Evolutionary conservation across 2,113 vertebrate species (phyloP).

Genomic region (Polypterus bichir): DNA sequence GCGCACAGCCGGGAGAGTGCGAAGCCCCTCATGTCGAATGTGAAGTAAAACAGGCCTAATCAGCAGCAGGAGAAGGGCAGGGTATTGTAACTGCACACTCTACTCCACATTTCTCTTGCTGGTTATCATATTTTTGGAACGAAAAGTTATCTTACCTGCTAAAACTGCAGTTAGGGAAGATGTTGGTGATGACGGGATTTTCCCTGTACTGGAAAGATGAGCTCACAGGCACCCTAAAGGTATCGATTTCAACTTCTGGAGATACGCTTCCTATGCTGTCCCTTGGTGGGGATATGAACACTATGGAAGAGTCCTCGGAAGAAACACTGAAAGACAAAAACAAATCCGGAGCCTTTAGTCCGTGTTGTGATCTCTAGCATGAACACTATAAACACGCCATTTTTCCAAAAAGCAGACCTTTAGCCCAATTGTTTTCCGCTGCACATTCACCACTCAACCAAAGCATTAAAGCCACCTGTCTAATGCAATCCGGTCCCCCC

Average conservation of each 20-base stretch:
- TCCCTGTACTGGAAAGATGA: slow-evolving; percentile 69
- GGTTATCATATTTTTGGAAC: background rate
- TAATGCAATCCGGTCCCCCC: too few species aligned
- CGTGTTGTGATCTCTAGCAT: too few species aligned
- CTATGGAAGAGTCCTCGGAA: slow-evolving; percentile 38
- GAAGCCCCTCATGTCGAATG: too few species aligned
- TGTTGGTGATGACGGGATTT: slow-evolving; percentile 49
- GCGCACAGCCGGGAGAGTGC: too few species aligned
- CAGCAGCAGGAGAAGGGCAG: too few species aligned
- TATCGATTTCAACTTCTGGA: slow-evolving; percentile 66
- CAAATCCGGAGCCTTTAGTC: background rate
- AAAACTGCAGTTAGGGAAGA: slow-evolving; percentile 71
- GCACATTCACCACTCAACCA: too few species aligned
- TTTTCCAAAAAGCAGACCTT: too few species aligned
- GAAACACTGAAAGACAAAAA: slow-evolving; percentile 33
- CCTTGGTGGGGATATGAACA: slow-evolving; percentile 48
- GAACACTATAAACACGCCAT: too few species aligned
- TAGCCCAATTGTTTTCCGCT: too few species aligned
- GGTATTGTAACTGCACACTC: background rate
- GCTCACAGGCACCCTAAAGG: slow-evolving; percentile 49
- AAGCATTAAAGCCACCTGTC: too few species aligned
- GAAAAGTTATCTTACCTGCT: slow-evolving; percentile 35
- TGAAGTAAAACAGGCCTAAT: too few species aligned
- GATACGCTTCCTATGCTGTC: slow-evolving; percentile 48
- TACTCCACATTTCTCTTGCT: background rate